A percentile compares a stretch with the other conserved stretches of the same genome.
These are phyloP conservation scores for Pristionchus maxplancki DNA, from an alignment of 2,888 invertebrate species.

Conservation along the genomic window DNA sequence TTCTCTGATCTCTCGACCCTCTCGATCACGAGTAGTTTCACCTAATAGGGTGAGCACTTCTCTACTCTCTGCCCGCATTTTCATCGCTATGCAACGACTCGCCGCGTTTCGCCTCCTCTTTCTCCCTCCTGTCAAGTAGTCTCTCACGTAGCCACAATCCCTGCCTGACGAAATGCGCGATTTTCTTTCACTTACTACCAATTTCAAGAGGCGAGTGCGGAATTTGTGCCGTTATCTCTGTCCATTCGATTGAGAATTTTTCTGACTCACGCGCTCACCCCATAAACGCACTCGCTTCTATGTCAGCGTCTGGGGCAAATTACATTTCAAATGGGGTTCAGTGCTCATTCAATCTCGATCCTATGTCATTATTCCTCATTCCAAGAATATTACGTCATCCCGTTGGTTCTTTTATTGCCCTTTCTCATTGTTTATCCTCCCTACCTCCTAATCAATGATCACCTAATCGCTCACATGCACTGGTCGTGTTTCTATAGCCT, in stretches of 20 bases:
- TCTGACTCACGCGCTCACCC: not conserved
- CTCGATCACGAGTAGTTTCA: not conserved
- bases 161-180: not conserved
- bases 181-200: not conserved
- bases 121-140: not conserved
- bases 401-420: too few species aligned
- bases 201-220: not conserved
- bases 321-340: not conserved
- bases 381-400: too few species aligned
- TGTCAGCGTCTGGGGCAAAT: not conserved
- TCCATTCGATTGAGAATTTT: not conserved
- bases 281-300: not conserved
- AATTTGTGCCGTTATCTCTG: not conserved
- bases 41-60: not conserved
- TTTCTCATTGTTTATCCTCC: not conserved
- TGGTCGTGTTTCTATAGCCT: too few species aligned
- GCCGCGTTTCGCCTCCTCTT: too few species aligned
- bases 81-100: slow-evolving; percentile 6
- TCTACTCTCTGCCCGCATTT: not conserved
- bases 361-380: too few species aligned
- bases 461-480: too few species aligned
- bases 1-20: not conserved
- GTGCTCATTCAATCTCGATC: too few species aligned
- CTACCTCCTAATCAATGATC: not conserved
- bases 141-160: too few species aligned